These are phyloP conservation scores for Psittacula derbiana DNA, from an alignment of 2,797 vertebrate genomes.

Conservation along the genomic window DNA sequence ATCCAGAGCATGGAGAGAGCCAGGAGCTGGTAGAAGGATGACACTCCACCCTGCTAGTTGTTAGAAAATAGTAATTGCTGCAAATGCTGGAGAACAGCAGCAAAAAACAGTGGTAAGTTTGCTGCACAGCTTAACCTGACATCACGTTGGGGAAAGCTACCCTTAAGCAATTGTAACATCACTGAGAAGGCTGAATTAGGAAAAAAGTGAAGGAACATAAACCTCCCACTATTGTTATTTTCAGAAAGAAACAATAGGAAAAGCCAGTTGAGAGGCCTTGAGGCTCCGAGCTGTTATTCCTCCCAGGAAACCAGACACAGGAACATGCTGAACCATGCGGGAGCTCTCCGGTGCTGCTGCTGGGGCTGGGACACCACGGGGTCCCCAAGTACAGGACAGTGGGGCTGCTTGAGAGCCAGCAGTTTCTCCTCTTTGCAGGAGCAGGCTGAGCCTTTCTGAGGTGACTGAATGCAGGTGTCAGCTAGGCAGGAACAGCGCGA, in stretches of 20 bases:
- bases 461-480: constrained; percentile 35
- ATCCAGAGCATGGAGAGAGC: background rate
- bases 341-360: background rate
- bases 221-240: constrained; percentile 48
- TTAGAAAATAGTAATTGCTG: background rate
- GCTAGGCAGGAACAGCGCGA: constrained; percentile 34
- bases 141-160: background rate
- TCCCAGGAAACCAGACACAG: background rate
- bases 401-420: background rate
- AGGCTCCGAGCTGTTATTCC: constrained; percentile 8
- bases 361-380: too few species aligned
- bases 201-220: constrained; percentile 64
- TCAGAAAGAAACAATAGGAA: constrained; percentile 32
- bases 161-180: constrained; percentile 64
- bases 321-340: background rate
- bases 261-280: constrained; percentile 21
- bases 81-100: background rate
- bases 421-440: constrained; percentile 16
- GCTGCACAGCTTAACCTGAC: background rate
- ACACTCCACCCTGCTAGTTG: background rate
- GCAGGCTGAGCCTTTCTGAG: background rate
- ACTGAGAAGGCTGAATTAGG: constrained; percentile 57
- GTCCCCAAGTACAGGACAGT: background rate
- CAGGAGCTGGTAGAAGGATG: background rate
- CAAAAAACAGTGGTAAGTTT: background rate